Base-by-base conservation (phyloP, 1,140 invertebrate genomes). In the Archivesica marissinica region DNA sequence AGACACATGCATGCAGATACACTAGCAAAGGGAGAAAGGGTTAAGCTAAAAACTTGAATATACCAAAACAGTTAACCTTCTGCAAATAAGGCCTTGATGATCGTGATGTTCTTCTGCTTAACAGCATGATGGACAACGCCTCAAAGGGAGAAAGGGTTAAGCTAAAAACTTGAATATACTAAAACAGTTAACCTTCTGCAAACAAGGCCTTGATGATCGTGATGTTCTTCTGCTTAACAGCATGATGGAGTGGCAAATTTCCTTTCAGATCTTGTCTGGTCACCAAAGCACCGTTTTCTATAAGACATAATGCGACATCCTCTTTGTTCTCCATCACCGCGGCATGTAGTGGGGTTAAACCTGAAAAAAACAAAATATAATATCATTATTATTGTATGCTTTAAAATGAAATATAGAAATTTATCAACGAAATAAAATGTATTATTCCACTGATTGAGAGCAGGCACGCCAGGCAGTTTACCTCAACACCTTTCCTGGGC, bases 101-200 rank as follows among this genome's bases (percentile, higher is more conserved):
- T 2, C 35, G 23, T 35, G 20, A 68, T 68, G 23, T 68, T 38
- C 1, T 30, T 7, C 20, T 68, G 35, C 30, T 68, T 68, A 4
- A 68, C 64, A n/a, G 64, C 64, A 68, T 68, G 41, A 39, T 68
- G 64, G 11, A 68, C n/a, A n/a, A n/a, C n/a, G n/a, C n/a, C n/a
- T n/a, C n/a, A n/a, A 13, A 50, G 13, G 13, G 47, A 13, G n/a
- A 50, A 13, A 13, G 13, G n/a, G n/a, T n/a, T 13, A 50, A 50
- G 47, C 47, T 13, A 13, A 13, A 50, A 13, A 50, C 13, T 50
- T 13, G n/a, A 50, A 50, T 50, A 50, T 13, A 50, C 47, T n/a
- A 13, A 13, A 13, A 13, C n/a, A 13, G n/a, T n/a, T 44, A 3
- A 68, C 64, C 64, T 68, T 38, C 20, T 7, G 15, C 39, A 39